Evolutionary conservation across 2,113 vertebrate species (phyloP), one percentile per base, ranked within the genome.

Genomic region (Accipiter virgatus): DNA sequence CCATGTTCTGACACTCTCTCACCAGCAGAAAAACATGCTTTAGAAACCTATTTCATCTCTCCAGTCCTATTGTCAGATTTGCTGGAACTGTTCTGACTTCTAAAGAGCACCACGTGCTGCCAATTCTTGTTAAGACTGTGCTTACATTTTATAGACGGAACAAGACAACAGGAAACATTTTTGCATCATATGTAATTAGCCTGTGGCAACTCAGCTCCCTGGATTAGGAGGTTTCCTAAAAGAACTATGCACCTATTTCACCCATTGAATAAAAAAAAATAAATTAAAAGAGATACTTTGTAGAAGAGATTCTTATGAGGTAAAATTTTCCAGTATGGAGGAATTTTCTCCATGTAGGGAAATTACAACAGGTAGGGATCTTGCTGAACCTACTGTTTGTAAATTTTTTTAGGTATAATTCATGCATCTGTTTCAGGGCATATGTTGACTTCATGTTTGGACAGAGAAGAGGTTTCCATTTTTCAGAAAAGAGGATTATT

Each of bases 151-250:
- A 59, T 27, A 88, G 85, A 73, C 3, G 2, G 38, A 95, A 70
- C 45, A 88, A 73, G 74, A 93, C 53, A 96, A 90, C 22, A 59
- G 43, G 31, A 93, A 96, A 72, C 21, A 32, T 40, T 78, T 92
- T 80, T 87, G 52, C 53, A 72, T n/a, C 2, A 0, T 38, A 53
- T 23, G 70, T 58, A 71, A 83, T 80, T 70, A 90, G 58, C 29
- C 66, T 16, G 19, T 85, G 53, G 45, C 45, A 92, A 85, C 32
- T 68, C 53, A 75, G 23, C 31, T 81, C 20, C 45, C 70, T 83
- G 29, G 67, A 77, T 59, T 67, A 74, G 47, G n/a, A 90, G 58
- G 38, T 40, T 92, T 82, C 20, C 36, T 66, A 53, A 58, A 93
- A 83, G 34, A 93, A 45, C 6, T 32, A 20, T 20, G 10, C 26